Evolutionary conservation across 2,113 vertebrate species (phyloP).

Genomic region (Callithrix jacchus): DNA sequence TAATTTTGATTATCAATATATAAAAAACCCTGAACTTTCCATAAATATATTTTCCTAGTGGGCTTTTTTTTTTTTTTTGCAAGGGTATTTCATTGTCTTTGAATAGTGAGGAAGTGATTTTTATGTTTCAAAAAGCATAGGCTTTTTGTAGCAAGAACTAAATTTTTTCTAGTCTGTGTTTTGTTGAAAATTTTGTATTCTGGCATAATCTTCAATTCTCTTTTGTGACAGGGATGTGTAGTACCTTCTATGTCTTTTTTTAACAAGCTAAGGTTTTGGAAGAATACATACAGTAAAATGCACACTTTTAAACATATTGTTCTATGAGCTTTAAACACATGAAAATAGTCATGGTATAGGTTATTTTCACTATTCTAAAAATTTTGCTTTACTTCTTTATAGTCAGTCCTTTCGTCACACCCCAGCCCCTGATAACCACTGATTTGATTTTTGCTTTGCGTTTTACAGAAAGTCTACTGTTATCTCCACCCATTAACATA

Average conservation of each 20-base stretch:
- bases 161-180: constrained; percentile 15
- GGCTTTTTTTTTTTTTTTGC: neutral
- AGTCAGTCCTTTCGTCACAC: neutral
- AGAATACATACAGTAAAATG: neutral
- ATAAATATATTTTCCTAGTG: neutral
- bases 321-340: neutral
- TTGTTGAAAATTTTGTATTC: neutral
- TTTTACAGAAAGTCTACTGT: neutral
- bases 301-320: neutral
- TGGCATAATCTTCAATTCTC: neutral
- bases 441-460: neutral
- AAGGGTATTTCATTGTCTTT: constrained; percentile 14
- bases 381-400: neutral
- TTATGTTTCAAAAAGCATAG: constrained; percentile 1
- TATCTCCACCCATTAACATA: neutral
- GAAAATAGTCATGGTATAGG: neutral
- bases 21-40: neutral
- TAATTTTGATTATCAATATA: neutral
- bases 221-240: neutral
- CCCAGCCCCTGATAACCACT: neutral
- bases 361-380: neutral
- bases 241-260: neutral
- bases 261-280: neutral
- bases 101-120: neutral
- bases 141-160: neutral